Evolutionary conservation across 2,888 invertebrate species (phyloP).

Genomic region (Priocnemis perturbator): DNA sequence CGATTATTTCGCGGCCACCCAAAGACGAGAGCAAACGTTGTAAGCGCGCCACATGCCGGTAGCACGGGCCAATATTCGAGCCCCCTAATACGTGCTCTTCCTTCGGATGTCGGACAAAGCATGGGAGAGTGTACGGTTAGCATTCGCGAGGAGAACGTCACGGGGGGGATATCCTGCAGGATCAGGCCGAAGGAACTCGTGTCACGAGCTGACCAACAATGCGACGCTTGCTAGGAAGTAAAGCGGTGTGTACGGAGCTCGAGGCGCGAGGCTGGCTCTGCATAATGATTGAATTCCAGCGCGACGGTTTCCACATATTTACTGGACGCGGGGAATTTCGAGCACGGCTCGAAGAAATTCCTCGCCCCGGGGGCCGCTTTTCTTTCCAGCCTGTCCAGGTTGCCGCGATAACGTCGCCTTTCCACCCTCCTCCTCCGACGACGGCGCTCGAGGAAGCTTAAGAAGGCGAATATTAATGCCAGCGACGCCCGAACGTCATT

Average conservation of each 20-base stretch:
- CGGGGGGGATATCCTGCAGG: slow-evolving; percentile 42
- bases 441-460: no score
- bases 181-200: slow-evolving; percentile 34
- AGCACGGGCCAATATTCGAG: no score
- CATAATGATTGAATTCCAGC: slow-evolving; percentile 64
- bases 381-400: slow-evolving; percentile 29
- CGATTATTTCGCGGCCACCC: no score
- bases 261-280: slow-evolving; percentile 42
- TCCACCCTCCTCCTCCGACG: no score
- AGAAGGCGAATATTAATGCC: no score
- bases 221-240: slow-evolving; percentile 35
- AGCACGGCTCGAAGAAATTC: slow-evolving; percentile 49
- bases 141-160: slow-evolving; percentile 24
- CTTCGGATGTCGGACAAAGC: slow-evolving; percentile 26
- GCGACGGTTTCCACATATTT: slow-evolving; percentile 60
- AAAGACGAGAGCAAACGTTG: no score
- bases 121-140: slow-evolving; percentile 15
- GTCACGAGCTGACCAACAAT: slow-evolving; percentile 54
- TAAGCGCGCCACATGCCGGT: no score
- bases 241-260: slow-evolving; percentile 34
- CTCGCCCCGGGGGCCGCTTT: slow-evolving; percentile 48
- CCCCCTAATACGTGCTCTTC: no score
- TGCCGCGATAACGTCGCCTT: not conserved
- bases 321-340: slow-evolving; percentile 54
- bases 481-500: no score